These are phyloP conservation scores for Mantis religiosa DNA, from an alignment of 2,888 invertebrate species.

Conservation along the genomic window DNA sequence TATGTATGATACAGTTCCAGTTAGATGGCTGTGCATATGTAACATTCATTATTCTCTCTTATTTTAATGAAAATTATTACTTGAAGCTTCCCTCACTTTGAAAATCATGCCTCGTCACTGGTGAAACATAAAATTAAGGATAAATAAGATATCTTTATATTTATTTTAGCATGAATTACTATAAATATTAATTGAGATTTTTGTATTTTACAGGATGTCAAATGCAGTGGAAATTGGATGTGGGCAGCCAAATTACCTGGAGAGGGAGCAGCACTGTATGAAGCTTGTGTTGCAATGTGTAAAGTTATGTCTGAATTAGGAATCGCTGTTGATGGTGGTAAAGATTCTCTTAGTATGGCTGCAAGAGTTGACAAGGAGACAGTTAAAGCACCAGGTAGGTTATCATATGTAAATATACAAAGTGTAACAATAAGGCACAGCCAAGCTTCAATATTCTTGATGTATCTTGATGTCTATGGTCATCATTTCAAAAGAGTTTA, in stretches of 20 bases:
- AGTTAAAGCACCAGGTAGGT: constrained; percentile 53
- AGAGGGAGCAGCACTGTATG: constrained; percentile 83
- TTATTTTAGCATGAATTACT: too few relatives aligned
- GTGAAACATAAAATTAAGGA: too few relatives aligned
- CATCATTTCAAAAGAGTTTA: too few relatives aligned
- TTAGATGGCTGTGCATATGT: too few relatives aligned
- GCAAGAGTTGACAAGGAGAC: constrained; percentile 69
- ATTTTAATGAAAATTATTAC: too few relatives aligned
- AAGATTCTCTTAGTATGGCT: constrained; percentile 97
- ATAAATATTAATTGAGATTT: background rate
- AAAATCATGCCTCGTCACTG: too few relatives aligned
- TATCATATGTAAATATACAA: background rate
- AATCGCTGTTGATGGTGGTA: constrained; percentile 93
- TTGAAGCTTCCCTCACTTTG: too few relatives aligned
- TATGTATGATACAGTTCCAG: too few relatives aligned
- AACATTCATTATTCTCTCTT: too few relatives aligned
- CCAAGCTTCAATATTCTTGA: too few relatives aligned
- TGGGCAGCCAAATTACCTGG: constrained; percentile 95
- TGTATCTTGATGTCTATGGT: background rate
- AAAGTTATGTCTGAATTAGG: constrained; percentile 74
- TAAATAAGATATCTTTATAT: too few relatives aligned
- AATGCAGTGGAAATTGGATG: constrained; percentile 99
- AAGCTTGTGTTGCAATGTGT: constrained; percentile 87
- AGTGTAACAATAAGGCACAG: background rate
- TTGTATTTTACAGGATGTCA: constrained; percentile 69